These are phyloP conservation scores for Avahi laniger DNA, from an alignment of 2,797 vertebrate genomes.

Conservation along the genomic window DNA sequence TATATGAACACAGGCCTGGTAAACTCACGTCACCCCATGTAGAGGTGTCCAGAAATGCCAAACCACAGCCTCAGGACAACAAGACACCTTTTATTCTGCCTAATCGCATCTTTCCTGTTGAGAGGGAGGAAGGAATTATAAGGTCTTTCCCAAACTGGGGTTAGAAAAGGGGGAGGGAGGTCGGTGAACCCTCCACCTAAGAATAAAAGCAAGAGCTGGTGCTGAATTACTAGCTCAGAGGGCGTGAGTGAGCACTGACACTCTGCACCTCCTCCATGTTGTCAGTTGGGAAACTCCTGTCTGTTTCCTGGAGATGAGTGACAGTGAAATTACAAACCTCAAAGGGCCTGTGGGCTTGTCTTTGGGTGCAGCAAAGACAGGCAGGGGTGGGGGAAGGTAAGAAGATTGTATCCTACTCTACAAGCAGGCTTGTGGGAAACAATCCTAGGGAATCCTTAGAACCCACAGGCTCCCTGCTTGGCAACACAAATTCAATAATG, in stretches of 20 bases:
- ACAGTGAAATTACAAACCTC: constrained; percentile 31
- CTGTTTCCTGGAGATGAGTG: constrained; percentile 29
- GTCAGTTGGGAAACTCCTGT: neutral
- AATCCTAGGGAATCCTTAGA: neutral
- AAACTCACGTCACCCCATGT: neutral
- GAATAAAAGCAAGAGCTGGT: neutral
- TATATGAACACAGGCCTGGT: constrained; percentile 26
- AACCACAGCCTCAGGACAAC: constrained; percentile 27
- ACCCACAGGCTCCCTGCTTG: neutral
- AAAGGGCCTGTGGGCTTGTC: neutral
- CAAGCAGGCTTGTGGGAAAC: neutral
- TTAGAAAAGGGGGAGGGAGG: neutral
- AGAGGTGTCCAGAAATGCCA: constrained; percentile 40
- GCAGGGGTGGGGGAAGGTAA: neutral
- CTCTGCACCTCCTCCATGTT: neutral
- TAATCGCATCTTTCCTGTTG: constrained; percentile 34
- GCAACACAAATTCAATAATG: neutral
- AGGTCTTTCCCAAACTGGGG: constrained; percentile 32
- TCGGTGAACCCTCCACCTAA: neutral
- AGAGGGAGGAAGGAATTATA: constrained; percentile 32
- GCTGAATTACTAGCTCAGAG: neutral
- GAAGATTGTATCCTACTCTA: neutral
- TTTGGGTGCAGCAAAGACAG: neutral
- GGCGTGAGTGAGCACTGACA: neutral
- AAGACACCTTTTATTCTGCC: constrained; percentile 41